A percentile compares a stretch with the other conserved stretches of the same genome.
Conservation (phyloP, 2,797 vertebrate genomes). For the Neostethus bicornis region DNA sequence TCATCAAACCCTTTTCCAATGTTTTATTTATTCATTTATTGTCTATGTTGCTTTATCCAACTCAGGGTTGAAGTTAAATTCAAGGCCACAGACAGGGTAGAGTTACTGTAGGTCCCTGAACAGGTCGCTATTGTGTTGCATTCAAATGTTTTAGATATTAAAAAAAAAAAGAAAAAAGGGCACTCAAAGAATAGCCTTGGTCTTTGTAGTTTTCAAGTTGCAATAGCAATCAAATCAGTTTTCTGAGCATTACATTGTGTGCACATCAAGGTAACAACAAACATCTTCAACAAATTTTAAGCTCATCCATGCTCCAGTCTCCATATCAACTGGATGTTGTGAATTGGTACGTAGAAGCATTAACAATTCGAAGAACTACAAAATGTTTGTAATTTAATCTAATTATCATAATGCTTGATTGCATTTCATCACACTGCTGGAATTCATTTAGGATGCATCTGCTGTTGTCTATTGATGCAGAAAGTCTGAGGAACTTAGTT, state of each 20-base stretch:
- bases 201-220: too few species aligned
- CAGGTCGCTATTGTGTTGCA: too few species aligned
- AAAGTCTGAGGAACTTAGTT: constrained; percentile 27
- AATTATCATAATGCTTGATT: background rate
- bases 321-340: background rate
- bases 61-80: too few species aligned
- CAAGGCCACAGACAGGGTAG: too few species aligned
- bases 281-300: background rate
- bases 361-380: background rate
- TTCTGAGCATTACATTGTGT: background rate
- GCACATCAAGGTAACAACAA: constrained; percentile 4
- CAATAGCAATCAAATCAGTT: too few species aligned
- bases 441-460: constrained; percentile 2
- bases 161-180: too few species aligned
- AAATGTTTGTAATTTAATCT: background rate
- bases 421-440: background rate
- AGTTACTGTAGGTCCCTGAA: too few species aligned
- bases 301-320: background rate
- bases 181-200: too few species aligned
- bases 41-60: too few species aligned
- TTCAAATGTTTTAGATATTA: too few species aligned
- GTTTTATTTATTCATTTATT: too few species aligned
- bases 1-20: too few species aligned
- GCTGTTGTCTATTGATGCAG: constrained; percentile 13
- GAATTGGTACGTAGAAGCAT: background rate